Percentiles rank a stretch among this genome's conserved stretches.
Conservation (phyloP, 2,888 invertebrate genomes). For the Campoletis raptor region DNA sequence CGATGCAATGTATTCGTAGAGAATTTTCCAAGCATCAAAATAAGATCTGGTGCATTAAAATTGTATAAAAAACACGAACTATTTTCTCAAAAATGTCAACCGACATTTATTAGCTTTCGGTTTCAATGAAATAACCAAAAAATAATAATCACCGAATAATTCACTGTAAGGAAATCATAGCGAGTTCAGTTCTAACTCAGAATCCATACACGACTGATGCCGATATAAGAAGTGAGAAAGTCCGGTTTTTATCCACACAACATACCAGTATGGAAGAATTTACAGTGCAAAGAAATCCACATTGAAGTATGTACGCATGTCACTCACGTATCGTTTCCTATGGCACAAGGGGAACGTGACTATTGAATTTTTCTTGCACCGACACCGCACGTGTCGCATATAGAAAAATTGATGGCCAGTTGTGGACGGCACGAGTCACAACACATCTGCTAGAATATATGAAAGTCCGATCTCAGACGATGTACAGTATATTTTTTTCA, state of each 20-base stretch:
- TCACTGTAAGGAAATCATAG: neutral
- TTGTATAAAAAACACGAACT: too few species aligned
- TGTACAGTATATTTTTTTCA: neutral
- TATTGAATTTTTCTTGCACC: constrained; percentile 63
- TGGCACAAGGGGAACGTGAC: constrained; percentile 65
- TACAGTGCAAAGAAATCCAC: constrained; percentile 17
- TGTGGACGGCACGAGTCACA: constrained; percentile 61
- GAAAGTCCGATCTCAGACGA: neutral
- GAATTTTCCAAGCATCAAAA: too few species aligned
- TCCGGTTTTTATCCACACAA: constrained; percentile 11
- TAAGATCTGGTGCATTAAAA: too few species aligned
- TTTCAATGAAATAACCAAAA: neutral
- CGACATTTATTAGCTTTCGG: too few species aligned
- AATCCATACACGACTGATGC: constrained; percentile 2
- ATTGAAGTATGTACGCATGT: constrained; percentile 51
- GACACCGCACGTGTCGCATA: constrained; percentile 62
- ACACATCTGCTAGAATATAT: constrained; percentile 55
- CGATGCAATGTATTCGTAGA: too few species aligned
- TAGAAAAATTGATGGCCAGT: constrained; percentile 47
- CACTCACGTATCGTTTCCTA: constrained; percentile 61
- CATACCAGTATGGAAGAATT: constrained; percentile 30
- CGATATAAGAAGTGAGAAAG: constrained; percentile 15
- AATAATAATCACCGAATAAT: neutral
- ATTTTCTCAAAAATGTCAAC: too few species aligned
- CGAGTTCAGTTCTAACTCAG: neutral